Evolutionary conservation across 1,140 invertebrate species (phyloP).

Genomic region (Akabosia matsudoensis): DNA sequence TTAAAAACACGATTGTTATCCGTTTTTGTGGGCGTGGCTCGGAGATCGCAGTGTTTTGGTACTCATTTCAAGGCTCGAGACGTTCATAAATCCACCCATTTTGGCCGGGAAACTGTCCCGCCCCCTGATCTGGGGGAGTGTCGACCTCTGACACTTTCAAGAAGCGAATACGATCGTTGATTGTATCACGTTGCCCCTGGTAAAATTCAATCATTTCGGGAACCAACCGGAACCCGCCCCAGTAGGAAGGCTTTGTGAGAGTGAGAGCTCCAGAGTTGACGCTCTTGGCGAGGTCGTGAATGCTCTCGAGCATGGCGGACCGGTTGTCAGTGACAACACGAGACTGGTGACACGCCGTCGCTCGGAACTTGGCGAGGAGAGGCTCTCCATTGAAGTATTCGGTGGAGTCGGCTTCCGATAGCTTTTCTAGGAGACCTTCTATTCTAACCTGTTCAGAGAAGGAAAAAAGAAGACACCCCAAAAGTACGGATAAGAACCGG

Average conservation of each 20-base stretch:
- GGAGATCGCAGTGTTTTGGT: neutral
- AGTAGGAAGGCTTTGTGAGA: neutral
- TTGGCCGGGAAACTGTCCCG: neutral
- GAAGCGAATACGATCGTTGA: neutral
- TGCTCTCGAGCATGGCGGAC: neutral
- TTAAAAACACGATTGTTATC: neutral
- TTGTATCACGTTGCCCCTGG: conserved; percentile 6
- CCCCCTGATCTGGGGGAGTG: neutral
- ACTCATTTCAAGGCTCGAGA: neutral
- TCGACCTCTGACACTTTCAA: neutral
- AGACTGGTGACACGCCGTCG: neutral
- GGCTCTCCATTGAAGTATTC: neutral
- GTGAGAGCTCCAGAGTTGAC: neutral
- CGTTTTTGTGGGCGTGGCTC: neutral
- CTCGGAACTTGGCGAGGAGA: neutral
- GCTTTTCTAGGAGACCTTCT: neutral
- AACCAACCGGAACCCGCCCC: neutral
- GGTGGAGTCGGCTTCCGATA: neutral
- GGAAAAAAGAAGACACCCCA: neutral
- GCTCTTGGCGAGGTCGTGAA: neutral
- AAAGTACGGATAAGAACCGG: no score
- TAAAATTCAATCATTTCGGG: conserved; percentile 13
- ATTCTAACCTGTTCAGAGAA: neutral
- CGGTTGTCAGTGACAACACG: neutral
- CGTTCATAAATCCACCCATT: neutral